Evolutionary conservation across 1,140 invertebrate species (phyloP), one percentile per base, ranked within the genome.

Genomic region (Drosophila orosa): DNA sequence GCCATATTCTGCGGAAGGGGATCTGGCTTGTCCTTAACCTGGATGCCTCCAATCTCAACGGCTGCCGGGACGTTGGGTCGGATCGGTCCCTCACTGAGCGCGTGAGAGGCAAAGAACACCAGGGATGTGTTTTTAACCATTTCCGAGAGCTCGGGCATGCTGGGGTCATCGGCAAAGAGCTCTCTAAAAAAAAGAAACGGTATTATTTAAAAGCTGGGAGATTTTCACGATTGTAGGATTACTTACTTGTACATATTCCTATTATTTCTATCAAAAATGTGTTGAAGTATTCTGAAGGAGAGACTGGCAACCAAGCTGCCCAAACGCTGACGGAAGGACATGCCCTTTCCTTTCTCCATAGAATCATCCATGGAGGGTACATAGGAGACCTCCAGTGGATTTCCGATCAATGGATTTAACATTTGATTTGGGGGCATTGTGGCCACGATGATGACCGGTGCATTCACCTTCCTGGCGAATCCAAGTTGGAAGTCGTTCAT

Each of bases 41-140:
- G 92, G 42, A 93, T 83, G n/a, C 92, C 92, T 5, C 92, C 92
- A 10, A 92, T 73, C 67, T 92, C 86, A 1, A 93, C 82, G 1
- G 92, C 72, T 13, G 73, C 80, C 0, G 92, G 92, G 0, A 92
- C 62, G 31, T 86, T 74, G 13, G 92, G 84, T 31, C 87, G 45
- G 9, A 90, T 82, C 12, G 73, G 78, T 22, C 80, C 74, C 33
- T 90, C 82, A 24, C 77, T 84, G 17, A 71, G 35, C 1, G 62
- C 63, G 25, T 87, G 60, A 0, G 80, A 77, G 13, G 80, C 80
- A 15, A 87, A 83, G 5, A 90, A 59, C 0, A 84, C 29, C 0
- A 90, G n/a, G 0, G 83, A 90, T 4, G 84, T 35, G 22, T 90
- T 90, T 15, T 72, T 87, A 6, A 35, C 2, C 31, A 54, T 3